These are phyloP conservation scores for Sylvicola fuscatus DNA, from an alignment of 2,888 invertebrate genomes.

Conservation along the genomic window DNA sequence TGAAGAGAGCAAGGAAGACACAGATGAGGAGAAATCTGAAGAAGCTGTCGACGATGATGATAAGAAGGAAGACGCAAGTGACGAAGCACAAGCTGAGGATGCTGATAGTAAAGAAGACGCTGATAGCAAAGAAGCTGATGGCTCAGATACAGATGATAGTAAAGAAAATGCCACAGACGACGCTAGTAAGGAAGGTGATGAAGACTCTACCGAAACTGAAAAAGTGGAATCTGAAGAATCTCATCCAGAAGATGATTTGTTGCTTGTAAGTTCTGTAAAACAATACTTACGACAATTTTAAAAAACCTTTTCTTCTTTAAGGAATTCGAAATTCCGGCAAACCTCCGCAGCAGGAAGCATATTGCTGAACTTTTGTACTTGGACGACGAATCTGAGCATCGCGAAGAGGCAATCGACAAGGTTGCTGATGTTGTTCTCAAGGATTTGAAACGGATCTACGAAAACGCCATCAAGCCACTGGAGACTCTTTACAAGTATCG, in stretches of 20 bases:
- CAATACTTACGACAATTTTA: neutral
- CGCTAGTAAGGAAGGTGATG: conserved; percentile 2
- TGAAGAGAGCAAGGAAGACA: conserved; percentile 15
- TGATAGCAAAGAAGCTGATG: conserved; percentile 6
- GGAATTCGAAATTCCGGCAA: conserved; percentile 54
- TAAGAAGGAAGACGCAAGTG: conserved; percentile 12
- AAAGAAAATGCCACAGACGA: conserved; percentile 11
- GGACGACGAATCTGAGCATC: conserved; percentile 51
- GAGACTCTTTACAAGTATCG: conserved; percentile 82
- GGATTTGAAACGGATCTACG: conserved; percentile 70
- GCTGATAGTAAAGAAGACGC: conserved; percentile 8
- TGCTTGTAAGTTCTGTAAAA: conserved; percentile 27
- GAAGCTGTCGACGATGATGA: conserved; percentile 14
- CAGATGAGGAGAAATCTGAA: conserved; percentile 11
- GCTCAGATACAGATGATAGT: conserved; percentile 12
- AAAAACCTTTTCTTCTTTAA: conserved; percentile 13
- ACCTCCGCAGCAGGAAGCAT: conserved; percentile 58
- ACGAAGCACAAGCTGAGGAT: conserved; percentile 9
- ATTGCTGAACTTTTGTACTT: conserved; percentile 60
- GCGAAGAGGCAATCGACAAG: conserved; percentile 47
- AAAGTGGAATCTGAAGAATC: conserved; percentile 25
- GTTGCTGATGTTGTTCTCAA: conserved; percentile 58
- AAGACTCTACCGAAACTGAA: conserved; percentile 6
- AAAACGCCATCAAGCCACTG: conserved; percentile 71
- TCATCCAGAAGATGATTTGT: conserved; percentile 39